Evolutionary conservation across 1,140 invertebrate genomes (phyloP).

Genomic region (Microvelia longipes): DNA sequence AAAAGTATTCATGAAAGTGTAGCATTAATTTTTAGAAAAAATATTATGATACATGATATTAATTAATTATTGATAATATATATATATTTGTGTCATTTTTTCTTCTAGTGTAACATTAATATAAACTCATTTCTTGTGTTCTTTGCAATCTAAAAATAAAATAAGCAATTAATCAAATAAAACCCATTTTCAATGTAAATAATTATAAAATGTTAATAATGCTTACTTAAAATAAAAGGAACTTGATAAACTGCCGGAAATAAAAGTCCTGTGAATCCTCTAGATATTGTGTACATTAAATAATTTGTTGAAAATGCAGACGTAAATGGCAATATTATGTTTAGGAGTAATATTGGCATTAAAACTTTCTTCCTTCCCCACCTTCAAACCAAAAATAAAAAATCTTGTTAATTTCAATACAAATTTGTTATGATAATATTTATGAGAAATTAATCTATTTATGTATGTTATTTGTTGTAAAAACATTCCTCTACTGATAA

Average conservation of each 20-base stretch:
- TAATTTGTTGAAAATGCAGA: constrained; percentile 52
- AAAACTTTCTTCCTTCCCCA: neutral
- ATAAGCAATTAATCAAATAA: neutral
- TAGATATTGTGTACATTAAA: constrained; percentile 42
- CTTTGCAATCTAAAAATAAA: neutral
- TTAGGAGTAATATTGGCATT: neutral
- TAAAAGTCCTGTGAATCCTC: constrained; percentile 48
- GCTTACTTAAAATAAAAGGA: constrained; percentile 53
- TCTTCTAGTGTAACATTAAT: neutral
- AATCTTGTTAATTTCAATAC: neutral
- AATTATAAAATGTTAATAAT: neutral
- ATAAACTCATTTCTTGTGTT: neutral
- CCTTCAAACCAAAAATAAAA: neutral
- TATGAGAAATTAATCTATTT: neutral
- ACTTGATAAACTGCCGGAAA: constrained; percentile 54
- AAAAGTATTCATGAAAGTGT: too few species aligned
- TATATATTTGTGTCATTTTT: neutral
- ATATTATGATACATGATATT: too few species aligned
- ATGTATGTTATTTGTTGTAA: neutral
- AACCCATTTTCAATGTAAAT: neutral
- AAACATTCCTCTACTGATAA: too few species aligned
- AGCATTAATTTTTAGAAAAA: too few species aligned
- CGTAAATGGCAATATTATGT: constrained; percentile 34
- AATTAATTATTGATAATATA: neutral
- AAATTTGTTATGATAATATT: neutral